Evolutionary conservation across 1,140 invertebrate genomes (phyloP), one percentile per base, ranked within the genome.

Genomic region (Neodiprion lecontei): DNA sequence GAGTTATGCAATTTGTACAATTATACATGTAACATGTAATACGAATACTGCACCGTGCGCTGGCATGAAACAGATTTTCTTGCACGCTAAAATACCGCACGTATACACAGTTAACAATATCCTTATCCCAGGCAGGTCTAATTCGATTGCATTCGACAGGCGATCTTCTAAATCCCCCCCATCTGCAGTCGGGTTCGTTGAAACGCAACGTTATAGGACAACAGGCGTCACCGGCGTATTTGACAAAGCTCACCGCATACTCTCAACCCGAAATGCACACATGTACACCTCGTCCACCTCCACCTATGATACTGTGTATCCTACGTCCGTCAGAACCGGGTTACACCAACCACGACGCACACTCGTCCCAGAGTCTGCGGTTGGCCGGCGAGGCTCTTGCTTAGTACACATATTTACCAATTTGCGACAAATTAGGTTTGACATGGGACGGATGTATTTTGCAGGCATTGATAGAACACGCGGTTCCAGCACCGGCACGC

Each of bases 391-490:
- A 9, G 11, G 4, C 53, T 17, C 11, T 61, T 61, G 53, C 53
- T 14, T 61, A 61, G 53, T 61, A 61, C 53, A 61, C 53, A 61
- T 61, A 61, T 61, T 61, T 61, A 61, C 53, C 53, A 61, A 61
- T 61, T 61, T 61, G 53, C 53, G 53, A 61, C 53, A 61, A 61
- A 61, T 61, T 61, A 9, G 53, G 53, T 9, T 8, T 61, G 53
- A 61, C 53, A 61, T 17, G 53, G 53, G 53, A 61, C n/a, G 53
- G 53, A 61, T 61, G 53, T 14, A 61, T 61, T 61, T 61, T 61
- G 11, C 53, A 61, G 53, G 53, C 53, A 61, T 61, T 61, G 53
- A 61, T 40, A 40, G 28, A 40, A 40, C 53, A 61, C 53, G 53
- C 7, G 8, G 53, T 61, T 40, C 28, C 28, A 40, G 28, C 28